Evolutionary conservation across 2,888 invertebrate genomes (phyloP).

Genomic region (Apomyelois bistriatella): DNA sequence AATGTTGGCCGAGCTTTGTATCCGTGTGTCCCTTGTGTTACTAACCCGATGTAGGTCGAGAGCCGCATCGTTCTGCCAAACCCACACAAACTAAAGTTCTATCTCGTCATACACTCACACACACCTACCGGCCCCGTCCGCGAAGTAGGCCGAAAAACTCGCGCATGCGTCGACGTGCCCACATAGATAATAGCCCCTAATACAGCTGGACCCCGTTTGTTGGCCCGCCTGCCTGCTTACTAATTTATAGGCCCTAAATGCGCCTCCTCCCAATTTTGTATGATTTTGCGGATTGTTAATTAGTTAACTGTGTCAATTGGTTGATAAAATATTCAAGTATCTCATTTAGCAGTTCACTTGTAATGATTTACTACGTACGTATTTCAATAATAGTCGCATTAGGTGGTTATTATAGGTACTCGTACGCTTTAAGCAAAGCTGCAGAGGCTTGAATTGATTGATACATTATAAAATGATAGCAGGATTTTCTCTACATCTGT

Average conservation of each 20-base stretch:
- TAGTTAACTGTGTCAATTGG: not conserved
- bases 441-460: too few relatives aligned
- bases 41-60: slow-evolving; percentile 53
- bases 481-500: too few relatives aligned
- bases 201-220: slow-evolving; percentile 18
- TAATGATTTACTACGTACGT: too few relatives aligned
- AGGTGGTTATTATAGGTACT: too few relatives aligned
- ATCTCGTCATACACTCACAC: slow-evolving; percentile 26
- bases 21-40: slow-evolving; percentile 26
- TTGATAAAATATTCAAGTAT: too few relatives aligned
- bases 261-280: not conserved
- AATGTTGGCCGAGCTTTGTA: slow-evolving; percentile 19
- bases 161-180: slow-evolving; percentile 46
- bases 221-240: slow-evolving; percentile 2
- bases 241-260: slow-evolving; percentile 11
- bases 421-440: too few relatives aligned
- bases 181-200: slow-evolving; percentile 18
- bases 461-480: too few relatives aligned
- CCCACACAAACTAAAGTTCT: slow-evolving; percentile 34
- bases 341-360: too few relatives aligned
- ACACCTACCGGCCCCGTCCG: slow-evolving; percentile 34
- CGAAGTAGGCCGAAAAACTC: slow-evolving; percentile 61
- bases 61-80: slow-evolving; percentile 54
- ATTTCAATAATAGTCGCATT: too few relatives aligned
- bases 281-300: not conserved